Evolutionary conservation across 2,888 invertebrate species (phyloP).

Genomic region (Lumbricus terrestris): DNA sequence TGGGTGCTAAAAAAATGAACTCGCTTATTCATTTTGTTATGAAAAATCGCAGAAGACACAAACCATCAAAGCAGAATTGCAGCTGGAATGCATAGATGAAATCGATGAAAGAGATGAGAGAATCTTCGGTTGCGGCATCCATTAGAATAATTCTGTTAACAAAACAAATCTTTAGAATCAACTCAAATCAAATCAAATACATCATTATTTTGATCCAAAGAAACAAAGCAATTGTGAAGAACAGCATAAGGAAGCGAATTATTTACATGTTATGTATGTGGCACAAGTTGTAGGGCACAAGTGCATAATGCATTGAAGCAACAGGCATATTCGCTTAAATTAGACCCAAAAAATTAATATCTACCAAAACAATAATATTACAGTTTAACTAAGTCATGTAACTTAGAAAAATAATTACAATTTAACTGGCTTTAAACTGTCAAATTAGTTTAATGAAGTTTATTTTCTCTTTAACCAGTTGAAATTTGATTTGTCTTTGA

Average conservation of each 20-base stretch:
- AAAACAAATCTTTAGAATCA: too few species aligned
- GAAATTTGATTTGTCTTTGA: not conserved
- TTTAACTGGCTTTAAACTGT: not conserved
- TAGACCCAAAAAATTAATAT: too few species aligned
- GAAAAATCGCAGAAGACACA: conserved; percentile 7
- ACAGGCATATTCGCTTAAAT: not conserved
- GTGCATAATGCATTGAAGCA: too few species aligned
- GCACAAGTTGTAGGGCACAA: too few species aligned
- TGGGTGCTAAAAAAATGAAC: too few species aligned
- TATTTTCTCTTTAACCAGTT: not conserved
- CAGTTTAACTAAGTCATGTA: too few species aligned
- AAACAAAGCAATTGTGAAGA: too few species aligned
- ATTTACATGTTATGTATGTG: too few species aligned
- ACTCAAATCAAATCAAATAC: not conserved
- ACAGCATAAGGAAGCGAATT: too few species aligned
- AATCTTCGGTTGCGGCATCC: conserved; percentile 55
- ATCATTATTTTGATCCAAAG: too few species aligned
- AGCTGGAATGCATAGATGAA: conserved; percentile 59
- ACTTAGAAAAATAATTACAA: not conserved
- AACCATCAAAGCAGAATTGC: conserved; percentile 57
- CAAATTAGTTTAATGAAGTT: not conserved
- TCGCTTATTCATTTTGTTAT: not conserved
- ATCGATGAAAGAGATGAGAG: conserved; percentile 56
- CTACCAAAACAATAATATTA: not conserved
- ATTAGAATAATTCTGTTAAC: conserved; percentile 53